Evolutionary conservation across 2,113 vertebrate species (phyloP).

Genomic region (Redunca redunca): DNA sequence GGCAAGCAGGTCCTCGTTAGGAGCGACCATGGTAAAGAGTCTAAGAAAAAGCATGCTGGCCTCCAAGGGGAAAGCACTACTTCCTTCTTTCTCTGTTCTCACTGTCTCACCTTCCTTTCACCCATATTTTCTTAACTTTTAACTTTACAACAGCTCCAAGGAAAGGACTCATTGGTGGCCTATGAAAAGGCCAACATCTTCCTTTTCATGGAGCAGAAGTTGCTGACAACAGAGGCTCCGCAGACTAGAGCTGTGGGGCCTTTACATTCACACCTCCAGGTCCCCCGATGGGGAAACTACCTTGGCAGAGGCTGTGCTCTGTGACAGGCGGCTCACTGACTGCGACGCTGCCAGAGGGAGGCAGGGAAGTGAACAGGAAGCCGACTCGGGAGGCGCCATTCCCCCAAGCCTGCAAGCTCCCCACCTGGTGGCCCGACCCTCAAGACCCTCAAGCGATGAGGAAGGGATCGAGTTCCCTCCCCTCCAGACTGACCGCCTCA

Average conservation of each 20-base stretch:
- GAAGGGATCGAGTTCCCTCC: slow-evolving; percentile 7
- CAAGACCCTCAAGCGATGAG: neutral
- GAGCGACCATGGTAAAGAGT: neutral
- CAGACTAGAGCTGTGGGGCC: neutral
- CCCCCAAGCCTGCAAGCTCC: neutral
- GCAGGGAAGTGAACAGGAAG: neutral
- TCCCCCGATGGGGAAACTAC: neutral
- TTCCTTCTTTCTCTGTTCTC: slow-evolving; percentile 55
- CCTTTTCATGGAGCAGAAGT: slow-evolving; percentile 6
- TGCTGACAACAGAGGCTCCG: slow-evolving; percentile 41
- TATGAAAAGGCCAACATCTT: slow-evolving; percentile 7
- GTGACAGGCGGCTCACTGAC: neutral
- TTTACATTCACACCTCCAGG: slow-evolving; percentile 35
- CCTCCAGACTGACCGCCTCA: slow-evolving; percentile 34
- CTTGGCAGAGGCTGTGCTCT: neutral
- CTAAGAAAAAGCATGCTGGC: neutral
- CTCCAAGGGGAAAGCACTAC: slow-evolving; percentile 22
- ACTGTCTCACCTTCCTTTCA: slow-evolving; percentile 24
- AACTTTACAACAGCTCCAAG: slow-evolving; percentile 21
- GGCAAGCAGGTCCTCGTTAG: neutral
- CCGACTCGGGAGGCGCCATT: neutral
- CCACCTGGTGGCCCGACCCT: neutral
- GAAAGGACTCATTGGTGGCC: slow-evolving; percentile 36
- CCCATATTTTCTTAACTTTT: slow-evolving; percentile 43
- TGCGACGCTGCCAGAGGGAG: neutral